Conservation (phyloP, 2,797 vertebrate genomes). For the Manis crassicaudata region DNA sequence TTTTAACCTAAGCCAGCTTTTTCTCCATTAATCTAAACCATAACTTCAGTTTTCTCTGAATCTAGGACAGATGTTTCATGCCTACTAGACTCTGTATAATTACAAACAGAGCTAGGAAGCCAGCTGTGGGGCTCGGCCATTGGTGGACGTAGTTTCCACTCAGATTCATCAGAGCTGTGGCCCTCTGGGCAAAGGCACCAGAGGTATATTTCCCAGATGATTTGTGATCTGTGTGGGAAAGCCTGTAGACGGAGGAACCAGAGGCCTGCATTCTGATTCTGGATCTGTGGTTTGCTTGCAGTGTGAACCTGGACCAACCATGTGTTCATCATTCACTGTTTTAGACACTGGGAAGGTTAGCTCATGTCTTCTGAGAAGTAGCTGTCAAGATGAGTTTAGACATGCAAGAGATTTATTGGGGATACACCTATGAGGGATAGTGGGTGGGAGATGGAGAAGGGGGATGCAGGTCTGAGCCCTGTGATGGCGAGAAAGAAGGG, state of each 20-base stretch:
- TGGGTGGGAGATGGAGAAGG: not conserved
- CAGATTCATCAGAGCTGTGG: not conserved
- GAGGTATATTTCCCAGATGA: not conserved
- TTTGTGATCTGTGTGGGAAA: not conserved
- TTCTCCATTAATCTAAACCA: slow-evolving; percentile 55
- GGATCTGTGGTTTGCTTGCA: not conserved
- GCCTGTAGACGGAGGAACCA: not conserved
- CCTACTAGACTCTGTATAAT: slow-evolving; percentile 74
- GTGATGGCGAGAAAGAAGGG: not conserved
- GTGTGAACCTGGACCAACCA: not conserved
- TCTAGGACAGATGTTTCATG: slow-evolving; percentile 83
- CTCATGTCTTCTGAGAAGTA: not conserved
- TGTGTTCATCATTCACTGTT: not conserved
- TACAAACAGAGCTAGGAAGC: slow-evolving; percentile 66
- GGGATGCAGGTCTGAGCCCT: not conserved
- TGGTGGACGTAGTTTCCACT: not conserved
- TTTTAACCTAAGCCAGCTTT: slow-evolving; percentile 64
- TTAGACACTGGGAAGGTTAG: not conserved
- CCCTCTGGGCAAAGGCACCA: not conserved
- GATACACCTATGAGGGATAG: not conserved
- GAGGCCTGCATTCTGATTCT: not conserved
- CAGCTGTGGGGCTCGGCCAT: not conserved
- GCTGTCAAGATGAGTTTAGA: not conserved
- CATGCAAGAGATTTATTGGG: not conserved
- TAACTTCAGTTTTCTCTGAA: slow-evolving; percentile 61